Conservation (phyloP, 2,113 vertebrate genomes). For the Corythornis madagascariensis region DNA sequence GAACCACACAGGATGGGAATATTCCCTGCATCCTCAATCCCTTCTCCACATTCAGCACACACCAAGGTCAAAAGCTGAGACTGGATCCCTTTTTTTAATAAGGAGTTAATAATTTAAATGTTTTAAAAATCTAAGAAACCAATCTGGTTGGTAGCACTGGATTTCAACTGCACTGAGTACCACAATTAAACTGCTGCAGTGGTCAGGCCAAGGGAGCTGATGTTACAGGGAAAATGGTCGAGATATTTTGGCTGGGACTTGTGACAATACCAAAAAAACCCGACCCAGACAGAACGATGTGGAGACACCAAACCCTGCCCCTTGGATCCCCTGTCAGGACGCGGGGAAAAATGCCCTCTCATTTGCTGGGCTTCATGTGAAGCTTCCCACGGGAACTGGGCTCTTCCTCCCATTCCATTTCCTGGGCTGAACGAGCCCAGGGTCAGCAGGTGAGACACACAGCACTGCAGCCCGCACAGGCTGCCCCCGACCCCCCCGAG, state of each 20-base stretch:
- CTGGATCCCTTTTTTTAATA: neutral
- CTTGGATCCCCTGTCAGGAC: neutral
- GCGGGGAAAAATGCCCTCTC: constrained; percentile 20
- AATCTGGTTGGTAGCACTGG: neutral
- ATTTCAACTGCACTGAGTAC: neutral
- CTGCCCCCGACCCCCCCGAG: no score
- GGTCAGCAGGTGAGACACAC: constrained; percentile 16
- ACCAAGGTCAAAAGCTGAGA: neutral
- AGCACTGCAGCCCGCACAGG: neutral
- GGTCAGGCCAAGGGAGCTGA: neutral
- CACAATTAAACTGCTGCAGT: neutral
- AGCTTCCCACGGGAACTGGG: constrained; percentile 46
- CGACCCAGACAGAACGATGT: neutral
- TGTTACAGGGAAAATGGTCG: neutral
- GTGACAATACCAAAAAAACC: neutral
- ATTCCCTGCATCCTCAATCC: neutral
- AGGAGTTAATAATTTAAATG: no score
- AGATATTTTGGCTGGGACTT: neutral
- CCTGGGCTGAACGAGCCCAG: neutral
- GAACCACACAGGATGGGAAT: neutral
- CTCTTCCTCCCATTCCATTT: constrained; percentile 6
- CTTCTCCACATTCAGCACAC: neutral
- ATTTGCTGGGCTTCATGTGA: neutral
- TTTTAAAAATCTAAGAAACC: neutral
- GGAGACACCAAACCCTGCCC: neutral